Evolutionary conservation across 2,113 vertebrate genomes (phyloP).

Genomic region (Mellivora capensis): DNA sequence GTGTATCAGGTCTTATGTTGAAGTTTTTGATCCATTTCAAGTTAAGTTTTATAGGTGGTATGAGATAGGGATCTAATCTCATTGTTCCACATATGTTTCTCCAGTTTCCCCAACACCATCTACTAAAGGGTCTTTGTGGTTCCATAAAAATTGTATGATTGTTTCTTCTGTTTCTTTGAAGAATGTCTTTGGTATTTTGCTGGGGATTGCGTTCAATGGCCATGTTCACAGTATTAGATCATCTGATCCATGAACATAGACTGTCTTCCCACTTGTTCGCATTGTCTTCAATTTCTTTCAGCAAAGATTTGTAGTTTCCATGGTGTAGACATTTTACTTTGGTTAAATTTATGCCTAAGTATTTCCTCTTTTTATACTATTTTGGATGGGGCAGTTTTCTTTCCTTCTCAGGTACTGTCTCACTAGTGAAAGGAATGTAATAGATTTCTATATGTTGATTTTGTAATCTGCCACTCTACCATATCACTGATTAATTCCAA

Average conservation of each 20-base stretch:
- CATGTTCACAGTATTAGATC: neutral
- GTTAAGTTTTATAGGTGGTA: too few relatives aligned
- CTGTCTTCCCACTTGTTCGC: neutral
- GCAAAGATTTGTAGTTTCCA: neutral
- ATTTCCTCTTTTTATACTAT: neutral
- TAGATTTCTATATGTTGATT: neutral
- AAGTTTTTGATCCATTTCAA: neutral
- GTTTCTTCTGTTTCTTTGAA: neutral
- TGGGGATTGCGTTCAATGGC: neutral
- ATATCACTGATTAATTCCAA: neutral
- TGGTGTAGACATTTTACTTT: neutral
- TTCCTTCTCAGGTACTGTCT: neutral
- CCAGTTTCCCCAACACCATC: neutral
- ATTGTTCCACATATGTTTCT: neutral
- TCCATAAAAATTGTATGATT: neutral
- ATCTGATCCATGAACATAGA: neutral
- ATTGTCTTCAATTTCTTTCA: neutral
- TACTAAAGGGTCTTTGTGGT: neutral
- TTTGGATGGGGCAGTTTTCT: neutral
- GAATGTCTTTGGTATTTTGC: neutral
- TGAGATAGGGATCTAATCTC: neutral
- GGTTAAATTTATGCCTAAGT: neutral
- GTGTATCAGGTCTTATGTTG: neutral
- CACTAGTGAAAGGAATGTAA: neutral
- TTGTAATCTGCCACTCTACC: neutral